These are phyloP conservation scores for Eubasilissa splendida DNA, from an alignment of 2,888 invertebrate genomes.

Conservation along the genomic window DNA sequence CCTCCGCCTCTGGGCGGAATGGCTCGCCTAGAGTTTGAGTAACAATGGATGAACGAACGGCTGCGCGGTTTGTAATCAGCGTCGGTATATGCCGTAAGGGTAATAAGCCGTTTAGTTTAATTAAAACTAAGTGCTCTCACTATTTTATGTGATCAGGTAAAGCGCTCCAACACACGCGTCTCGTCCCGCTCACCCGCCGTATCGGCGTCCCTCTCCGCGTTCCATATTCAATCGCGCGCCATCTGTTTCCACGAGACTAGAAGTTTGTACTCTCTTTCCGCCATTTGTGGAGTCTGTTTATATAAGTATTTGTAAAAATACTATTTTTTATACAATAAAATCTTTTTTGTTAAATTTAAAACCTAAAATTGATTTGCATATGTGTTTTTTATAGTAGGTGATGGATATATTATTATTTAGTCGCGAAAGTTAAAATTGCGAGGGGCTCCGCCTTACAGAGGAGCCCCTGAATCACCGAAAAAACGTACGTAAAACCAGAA, in stretches of 20 bases:
- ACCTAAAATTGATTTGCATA: no score
- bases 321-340: no score
- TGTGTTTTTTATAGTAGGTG: no score
- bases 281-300: not conserved
- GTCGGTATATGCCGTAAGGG: constrained; percentile 35
- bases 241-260: constrained; percentile 43
- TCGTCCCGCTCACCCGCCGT: constrained; percentile 1
- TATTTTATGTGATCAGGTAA: constrained; percentile 54
- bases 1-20: constrained; percentile 30
- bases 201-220: constrained; percentile 22
- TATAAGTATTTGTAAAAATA: not conserved
- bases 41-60: constrained; percentile 37
- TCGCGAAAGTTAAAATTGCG: no score
- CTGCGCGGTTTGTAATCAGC: constrained; percentile 46
- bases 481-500: no score
- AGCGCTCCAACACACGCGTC: not conserved
- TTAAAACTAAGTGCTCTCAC: constrained; percentile 55
- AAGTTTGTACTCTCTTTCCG: constrained; percentile 28
- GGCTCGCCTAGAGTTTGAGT: constrained; percentile 24
- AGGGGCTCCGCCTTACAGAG: no score
- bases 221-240: constrained; percentile 49
- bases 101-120: constrained; percentile 57
- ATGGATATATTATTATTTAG: no score
- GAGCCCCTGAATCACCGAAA: no score
- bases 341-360: no score